Evolutionary conservation across 2,888 invertebrate genomes (phyloP).

Genomic region (Psylliodes chrysocephalus): DNA sequence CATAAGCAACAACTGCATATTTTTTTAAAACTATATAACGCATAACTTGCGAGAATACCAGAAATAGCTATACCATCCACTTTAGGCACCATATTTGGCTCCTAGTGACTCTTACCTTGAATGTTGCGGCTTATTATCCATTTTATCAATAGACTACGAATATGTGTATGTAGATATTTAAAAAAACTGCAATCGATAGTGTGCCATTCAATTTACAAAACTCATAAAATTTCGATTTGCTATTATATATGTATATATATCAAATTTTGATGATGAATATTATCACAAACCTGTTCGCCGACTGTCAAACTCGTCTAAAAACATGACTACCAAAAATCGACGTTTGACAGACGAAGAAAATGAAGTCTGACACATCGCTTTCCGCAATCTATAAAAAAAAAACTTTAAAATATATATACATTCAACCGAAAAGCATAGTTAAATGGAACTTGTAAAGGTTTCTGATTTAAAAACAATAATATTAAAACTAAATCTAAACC

Average conservation of each 20-base stretch:
- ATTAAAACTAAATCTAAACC: neutral
- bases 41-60: too few species aligned
- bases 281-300: neutral
- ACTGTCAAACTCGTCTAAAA: neutral
- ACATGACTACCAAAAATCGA: neutral
- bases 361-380: neutral
- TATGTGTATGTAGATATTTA: too few species aligned
- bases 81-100: too few species aligned
- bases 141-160: too few species aligned
- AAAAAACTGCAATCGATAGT: too few species aligned
- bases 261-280: neutral
- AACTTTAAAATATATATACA: too few species aligned
- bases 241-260: neutral
- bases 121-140: too few species aligned
- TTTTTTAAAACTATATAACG: too few species aligned
- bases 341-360: neutral
- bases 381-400: too few species aligned
- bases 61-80: too few species aligned
- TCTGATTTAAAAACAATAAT: neutral
- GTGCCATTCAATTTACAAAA: neutral
- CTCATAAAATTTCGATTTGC: neutral
- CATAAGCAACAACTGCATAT: too few species aligned
- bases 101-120: too few species aligned
- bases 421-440: neutral
- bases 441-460: neutral